phyloP scores from a whole-genome alignment of 2,113 vertebrate species.

The Epinephelus moara region DNA sequence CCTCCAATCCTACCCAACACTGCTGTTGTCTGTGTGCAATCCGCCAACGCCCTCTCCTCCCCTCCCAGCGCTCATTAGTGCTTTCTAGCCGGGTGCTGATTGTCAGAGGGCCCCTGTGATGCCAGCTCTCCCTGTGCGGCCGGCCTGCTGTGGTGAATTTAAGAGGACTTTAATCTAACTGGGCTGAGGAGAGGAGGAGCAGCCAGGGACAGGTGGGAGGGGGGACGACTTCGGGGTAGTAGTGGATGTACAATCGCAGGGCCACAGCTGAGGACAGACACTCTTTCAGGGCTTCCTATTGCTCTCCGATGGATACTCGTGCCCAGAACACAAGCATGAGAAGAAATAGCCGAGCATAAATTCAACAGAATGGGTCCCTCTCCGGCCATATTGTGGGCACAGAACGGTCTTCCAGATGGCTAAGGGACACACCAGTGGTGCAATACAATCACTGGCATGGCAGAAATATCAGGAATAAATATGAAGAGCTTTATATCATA shows the following conservation, averaged over 20 bases:
- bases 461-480: constrained; percentile 74
- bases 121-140: constrained; percentile 69
- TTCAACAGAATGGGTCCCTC: constrained; percentile 81
- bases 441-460: constrained; percentile 79
- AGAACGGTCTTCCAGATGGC: constrained; percentile 83
- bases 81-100: constrained; percentile 78
- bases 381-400: constrained; percentile 74
- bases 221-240: constrained; percentile 29
- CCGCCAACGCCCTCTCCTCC: constrained; percentile 65
- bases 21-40: constrained; percentile 60
- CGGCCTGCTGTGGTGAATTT: constrained; percentile 74
- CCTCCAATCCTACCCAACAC: constrained; percentile 63
- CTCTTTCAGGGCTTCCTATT: constrained; percentile 73
- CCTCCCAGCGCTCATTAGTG: constrained; percentile 80
- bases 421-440: constrained; percentile 75
- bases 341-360: constrained; percentile 80
- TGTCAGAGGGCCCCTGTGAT: constrained; percentile 76
- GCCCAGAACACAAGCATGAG: constrained; percentile 75
- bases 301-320: constrained; percentile 75
- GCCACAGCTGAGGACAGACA: constrained; percentile 72
- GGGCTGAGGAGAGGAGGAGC: constrained; percentile 70
- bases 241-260: constrained; percentile 59
- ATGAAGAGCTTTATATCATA: constrained; percentile 75
- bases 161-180: constrained; percentile 83
- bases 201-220: constrained; percentile 65